Evolutionary conservation across 2,888 invertebrate species (phyloP), one percentile per base, ranked within the genome.

Genomic region (Polyploca ridens): DNA sequence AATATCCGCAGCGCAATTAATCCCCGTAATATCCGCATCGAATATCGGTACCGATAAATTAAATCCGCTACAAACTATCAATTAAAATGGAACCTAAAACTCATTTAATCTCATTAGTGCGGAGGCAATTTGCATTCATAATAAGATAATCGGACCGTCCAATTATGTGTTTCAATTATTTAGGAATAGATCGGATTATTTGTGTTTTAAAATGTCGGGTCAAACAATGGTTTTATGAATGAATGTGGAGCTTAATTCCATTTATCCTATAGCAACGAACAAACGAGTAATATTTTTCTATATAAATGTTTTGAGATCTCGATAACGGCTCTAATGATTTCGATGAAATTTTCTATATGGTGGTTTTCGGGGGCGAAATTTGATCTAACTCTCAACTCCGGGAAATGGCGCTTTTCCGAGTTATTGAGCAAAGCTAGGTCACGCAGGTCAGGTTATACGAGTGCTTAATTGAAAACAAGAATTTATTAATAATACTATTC

Each of bases 51-150:
- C 10, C 41, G 61, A 41, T 61, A 61, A 60, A 60, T 60, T 60
- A 38, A 60, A 61, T 61, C 61, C 44, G 41, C 10, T 27, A 16
- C 41, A 61, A 68, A 58, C 63, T 59, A 63, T 64, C 35, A 69
- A 67, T 65, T 66, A 63, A 58, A 68, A 63, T 65, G 63, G 44
- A 62, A 63, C 49, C 66, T 69, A 69, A 66, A 70, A 68, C 66
- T 58, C 63, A 63, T 68, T 71, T 68, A 66, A 70, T 73, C 66
- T 69, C 70, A 71, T 71, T 73, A 69, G 62, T 64, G 65, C 64
- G 8, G 33, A 58, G 62, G 59, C 71, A 69, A 64, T 65, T 41
- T 60, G 63, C 64, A 68, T 68, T 66, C 64, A 71, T 19, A 13
- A 14, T 66, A 64, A 63, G 58, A 57, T 66, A 67, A 68, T 64